Evolutionary conservation across 2,797 vertebrate genomes (phyloP).

Genomic region (Eurystomus glaucurus): DNA sequence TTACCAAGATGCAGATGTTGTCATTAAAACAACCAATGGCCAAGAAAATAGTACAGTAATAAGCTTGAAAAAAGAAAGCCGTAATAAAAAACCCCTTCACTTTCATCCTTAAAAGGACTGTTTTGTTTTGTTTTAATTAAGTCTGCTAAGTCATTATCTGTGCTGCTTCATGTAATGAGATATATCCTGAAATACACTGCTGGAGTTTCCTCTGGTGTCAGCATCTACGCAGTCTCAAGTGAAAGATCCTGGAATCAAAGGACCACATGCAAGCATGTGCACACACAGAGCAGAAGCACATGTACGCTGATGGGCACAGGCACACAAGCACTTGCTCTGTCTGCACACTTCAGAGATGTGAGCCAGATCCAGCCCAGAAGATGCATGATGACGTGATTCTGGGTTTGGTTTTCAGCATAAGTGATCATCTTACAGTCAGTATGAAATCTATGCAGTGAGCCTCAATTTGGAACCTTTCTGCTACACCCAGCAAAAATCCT

Average conservation of each 20-base stretch:
- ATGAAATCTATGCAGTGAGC: not conserved
- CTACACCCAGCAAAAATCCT: not conserved
- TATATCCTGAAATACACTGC: not conserved
- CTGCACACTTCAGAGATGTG: rapidly evolving
- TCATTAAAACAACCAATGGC: not conserved
- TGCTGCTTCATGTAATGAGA: not conserved
- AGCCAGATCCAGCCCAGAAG: not conserved
- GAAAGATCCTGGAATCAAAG: not conserved
- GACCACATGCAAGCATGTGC: not conserved
- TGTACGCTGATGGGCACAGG: rapidly evolving
- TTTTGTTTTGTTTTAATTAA: not conserved
- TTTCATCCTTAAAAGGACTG: not conserved
- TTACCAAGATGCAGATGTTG: not conserved
- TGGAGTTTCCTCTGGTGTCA: not conserved
- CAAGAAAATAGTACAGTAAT: not conserved
- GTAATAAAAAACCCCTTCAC: not conserved
- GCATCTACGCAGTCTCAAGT: not conserved
- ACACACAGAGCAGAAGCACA: rapidly evolving
- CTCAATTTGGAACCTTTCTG: not conserved
- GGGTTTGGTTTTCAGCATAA: not conserved
- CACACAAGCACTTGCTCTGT: not conserved
- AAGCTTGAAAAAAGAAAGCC: not conserved
- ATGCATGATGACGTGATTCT: not conserved
- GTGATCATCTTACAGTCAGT: not conserved
- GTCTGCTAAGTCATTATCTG: not conserved